Conservation (phyloP, 2,797 vertebrate genomes). For the Parauchenoglanis ngamensis region DNA sequence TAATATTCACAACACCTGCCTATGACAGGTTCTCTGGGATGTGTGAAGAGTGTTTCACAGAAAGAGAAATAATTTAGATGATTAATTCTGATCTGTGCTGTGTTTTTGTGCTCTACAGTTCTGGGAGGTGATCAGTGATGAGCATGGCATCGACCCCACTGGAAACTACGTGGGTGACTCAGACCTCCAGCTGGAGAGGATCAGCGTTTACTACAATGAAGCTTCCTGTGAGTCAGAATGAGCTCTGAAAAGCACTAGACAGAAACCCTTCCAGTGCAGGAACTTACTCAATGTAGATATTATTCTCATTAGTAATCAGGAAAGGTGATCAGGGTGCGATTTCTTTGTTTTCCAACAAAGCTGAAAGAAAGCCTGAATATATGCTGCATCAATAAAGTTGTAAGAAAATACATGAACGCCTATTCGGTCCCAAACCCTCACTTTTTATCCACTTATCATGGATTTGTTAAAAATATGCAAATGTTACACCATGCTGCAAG, state of each 20-base stretch:
- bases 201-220: constrained; percentile 56
- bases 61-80: not conserved
- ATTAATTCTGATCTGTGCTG: not conserved
- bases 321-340: not conserved
- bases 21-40: not conserved
- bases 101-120: constrained; percentile 40
- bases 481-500: no score
- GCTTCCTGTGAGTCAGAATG: constrained; percentile 48
- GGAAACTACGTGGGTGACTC: constrained; percentile 54
- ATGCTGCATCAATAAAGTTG: no score
- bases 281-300: not conserved
- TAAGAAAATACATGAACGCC: not conserved
- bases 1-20: not conserved
- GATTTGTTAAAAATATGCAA: not conserved
- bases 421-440: not conserved
- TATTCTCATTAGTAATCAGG: not conserved
- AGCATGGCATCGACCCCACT: constrained; percentile 52
- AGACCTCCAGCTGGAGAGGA: constrained; percentile 50
- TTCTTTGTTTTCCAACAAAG: not conserved
- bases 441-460: not conserved
- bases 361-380: not conserved
- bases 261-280: not conserved
- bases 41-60: not conserved
- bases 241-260: not conserved
- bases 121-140: constrained; percentile 54